Conservation (phyloP, 2,888 invertebrate genomes). For the Camponotus fellah region DNA sequence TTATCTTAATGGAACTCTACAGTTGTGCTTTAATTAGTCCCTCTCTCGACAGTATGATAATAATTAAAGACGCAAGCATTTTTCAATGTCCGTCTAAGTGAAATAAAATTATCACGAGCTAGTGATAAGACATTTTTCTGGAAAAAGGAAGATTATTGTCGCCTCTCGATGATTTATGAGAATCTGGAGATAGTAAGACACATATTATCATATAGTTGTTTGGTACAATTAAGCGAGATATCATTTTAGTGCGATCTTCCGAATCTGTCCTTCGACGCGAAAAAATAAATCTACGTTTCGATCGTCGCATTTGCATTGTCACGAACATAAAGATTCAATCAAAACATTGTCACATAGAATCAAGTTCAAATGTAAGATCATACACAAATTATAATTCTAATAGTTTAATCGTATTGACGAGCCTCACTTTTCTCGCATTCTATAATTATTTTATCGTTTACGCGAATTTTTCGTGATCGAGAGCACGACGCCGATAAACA, state of each 20-base stretch:
- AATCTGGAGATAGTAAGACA: background rate
- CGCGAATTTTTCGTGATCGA: constrained; percentile 43
- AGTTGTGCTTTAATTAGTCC: constrained; percentile 73
- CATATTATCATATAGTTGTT: background rate
- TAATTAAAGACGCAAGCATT: constrained; percentile 56
- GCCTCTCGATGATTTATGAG: background rate
- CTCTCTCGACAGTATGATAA: constrained; percentile 66
- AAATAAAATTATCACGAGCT: constrained; percentile 56
- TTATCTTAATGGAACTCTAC: constrained; percentile 73
- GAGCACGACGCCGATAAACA: constrained; percentile 55
- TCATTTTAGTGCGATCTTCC: background rate
- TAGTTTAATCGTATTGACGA: constrained; percentile 3
- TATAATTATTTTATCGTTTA: constrained; percentile 52
- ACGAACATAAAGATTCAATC: background rate
- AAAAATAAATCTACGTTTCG: background rate
- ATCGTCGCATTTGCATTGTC: background rate
- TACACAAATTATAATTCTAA: background rate
- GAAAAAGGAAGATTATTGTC: background rate
- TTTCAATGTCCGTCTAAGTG: constrained; percentile 48
- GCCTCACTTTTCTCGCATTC: background rate
- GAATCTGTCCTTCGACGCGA: background rate
- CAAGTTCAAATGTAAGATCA: background rate
- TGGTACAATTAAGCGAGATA: background rate
- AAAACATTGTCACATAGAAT: background rate
- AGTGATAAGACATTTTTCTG: constrained; percentile 1